phyloP scores from a whole-genome alignment of 2,113 vertebrate genomes.

The Oryzias javanicus region DNA sequence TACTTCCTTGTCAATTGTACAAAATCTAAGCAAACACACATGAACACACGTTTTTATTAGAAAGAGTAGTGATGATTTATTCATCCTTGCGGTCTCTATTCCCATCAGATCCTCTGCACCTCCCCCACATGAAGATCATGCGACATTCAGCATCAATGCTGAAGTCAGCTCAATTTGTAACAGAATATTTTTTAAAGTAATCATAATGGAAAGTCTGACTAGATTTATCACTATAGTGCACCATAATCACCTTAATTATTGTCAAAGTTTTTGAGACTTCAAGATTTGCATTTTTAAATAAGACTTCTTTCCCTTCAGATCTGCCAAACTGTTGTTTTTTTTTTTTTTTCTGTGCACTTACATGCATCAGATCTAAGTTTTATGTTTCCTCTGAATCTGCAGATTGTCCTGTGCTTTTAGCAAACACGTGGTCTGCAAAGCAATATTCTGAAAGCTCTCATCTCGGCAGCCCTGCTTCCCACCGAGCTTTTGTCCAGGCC shows the following conservation, averaged over 20 bases:
- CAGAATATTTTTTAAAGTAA: background rate
- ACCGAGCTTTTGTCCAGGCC: slow-evolving; percentile 64
- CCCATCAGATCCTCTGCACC: slow-evolving; percentile 17
- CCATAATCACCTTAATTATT: background rate
- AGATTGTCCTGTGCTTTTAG: slow-evolving; percentile 35
- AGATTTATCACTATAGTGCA: background rate
- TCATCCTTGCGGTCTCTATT: slow-evolving; percentile 43
- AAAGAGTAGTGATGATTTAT: slow-evolving; percentile 60
- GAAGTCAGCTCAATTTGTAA: slow-evolving; percentile 4
- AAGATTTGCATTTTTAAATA: slow-evolving; percentile 10
- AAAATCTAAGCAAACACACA: slow-evolving; percentile 4
- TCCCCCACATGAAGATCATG: slow-evolving; percentile 42
- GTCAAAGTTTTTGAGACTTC: background rate
- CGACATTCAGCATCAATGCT: slow-evolving; percentile 5
- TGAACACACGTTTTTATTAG: slow-evolving; percentile 40
- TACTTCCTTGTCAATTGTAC: slow-evolving; percentile 19
- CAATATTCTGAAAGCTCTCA: slow-evolving; percentile 73
- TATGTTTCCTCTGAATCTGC: slow-evolving; percentile 58
- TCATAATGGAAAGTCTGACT: background rate
- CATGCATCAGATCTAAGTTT: slow-evolving; percentile 27
- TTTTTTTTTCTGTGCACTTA: slow-evolving; percentile 26
- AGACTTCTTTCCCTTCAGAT: slow-evolving; percentile 1
- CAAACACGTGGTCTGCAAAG: slow-evolving; percentile 51
- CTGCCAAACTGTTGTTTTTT: slow-evolving; percentile 14
- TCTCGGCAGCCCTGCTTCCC: slow-evolving; percentile 52